phyloP scores from a whole-genome alignment of 2,113 vertebrate species.

The Jacana jacana region DNA sequence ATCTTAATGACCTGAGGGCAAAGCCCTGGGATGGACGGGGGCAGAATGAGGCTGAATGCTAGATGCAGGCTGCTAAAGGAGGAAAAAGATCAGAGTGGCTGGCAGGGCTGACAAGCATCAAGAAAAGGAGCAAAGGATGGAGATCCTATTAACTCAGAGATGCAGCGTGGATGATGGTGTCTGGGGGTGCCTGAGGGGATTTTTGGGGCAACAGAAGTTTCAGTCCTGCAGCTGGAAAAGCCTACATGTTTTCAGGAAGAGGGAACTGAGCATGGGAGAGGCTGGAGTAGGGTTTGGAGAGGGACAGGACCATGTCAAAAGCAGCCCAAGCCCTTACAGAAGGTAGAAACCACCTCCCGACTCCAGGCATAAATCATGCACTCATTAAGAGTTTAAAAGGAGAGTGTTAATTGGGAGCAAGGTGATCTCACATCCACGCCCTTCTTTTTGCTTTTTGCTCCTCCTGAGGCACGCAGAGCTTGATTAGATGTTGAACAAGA shows the following conservation, averaged over 20 bases:
- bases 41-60: not conserved
- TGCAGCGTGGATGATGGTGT: not conserved
- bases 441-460: not conserved
- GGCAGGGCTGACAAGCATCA: not conserved
- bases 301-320: rapidly evolving
- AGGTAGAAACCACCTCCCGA: not conserved
- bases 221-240: not conserved
- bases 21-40: not conserved
- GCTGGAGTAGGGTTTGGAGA: not conserved
- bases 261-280: not conserved
- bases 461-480: not conserved
- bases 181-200: not conserved
- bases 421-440: not conserved
- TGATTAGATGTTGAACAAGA: not conserved
- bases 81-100: not conserved
- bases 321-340: not conserved
- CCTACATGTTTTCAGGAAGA: not conserved
- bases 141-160: rapidly evolving
- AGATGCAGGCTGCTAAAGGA: not conserved
- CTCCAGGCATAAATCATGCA: not conserved
- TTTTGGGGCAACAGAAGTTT: rapidly evolving
- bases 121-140: not conserved
- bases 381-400: not conserved
- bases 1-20: not conserved
- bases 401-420: not conserved